Conservation (phyloP, 2,888 invertebrate genomes). For the Sisyra nigra region DNA sequence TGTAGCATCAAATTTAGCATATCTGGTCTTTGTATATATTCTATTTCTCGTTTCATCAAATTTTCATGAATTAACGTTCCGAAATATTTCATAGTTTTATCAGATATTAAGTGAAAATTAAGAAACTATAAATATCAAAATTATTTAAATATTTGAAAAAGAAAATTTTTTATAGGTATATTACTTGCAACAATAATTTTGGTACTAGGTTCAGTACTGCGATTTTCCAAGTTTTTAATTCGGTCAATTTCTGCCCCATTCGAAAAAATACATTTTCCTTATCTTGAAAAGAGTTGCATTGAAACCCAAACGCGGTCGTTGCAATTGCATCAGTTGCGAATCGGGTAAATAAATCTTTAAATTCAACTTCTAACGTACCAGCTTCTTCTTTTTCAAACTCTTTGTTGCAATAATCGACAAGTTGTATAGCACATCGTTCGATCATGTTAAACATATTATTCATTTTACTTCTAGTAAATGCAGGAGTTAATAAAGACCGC, state of each 20-base stretch:
- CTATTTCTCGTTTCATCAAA: no score
- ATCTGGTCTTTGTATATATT: no score
- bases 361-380: background rate
- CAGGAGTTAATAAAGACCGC: slow-evolving; percentile 1
- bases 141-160: no score
- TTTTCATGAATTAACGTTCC: no score
- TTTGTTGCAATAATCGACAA: background rate
- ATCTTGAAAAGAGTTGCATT: background rate
- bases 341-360: background rate
- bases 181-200: no score
- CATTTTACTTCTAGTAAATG: slow-evolving; percentile 4
- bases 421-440: background rate
- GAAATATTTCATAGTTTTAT: no score
- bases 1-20: no score
- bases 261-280: background rate
- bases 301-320: background rate
- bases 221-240: no score
- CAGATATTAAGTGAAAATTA: no score
- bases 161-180: no score
- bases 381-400: background rate
- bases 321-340: slow-evolving; percentile 1
- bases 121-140: no score
- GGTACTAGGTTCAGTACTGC: no score
- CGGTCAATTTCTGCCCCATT: background rate
- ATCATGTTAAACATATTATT: background rate